Conservation (phyloP, 2,797 vertebrate genomes). For the Schizopygopsis pylzovi region DNA sequence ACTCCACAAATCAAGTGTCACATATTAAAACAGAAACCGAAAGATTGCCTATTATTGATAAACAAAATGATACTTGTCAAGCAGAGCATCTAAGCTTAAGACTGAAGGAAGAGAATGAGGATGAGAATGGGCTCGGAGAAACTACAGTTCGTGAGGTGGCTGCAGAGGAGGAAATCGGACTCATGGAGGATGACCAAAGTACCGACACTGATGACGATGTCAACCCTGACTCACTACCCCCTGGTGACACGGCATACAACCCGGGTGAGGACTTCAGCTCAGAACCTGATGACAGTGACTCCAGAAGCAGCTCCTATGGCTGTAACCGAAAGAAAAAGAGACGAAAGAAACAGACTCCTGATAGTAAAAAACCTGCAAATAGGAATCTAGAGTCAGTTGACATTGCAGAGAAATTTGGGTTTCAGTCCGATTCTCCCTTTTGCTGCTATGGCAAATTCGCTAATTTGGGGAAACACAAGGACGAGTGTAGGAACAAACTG, state of each 20-base stretch:
- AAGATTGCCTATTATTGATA: slow-evolving; percentile 4
- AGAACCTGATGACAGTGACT: neutral
- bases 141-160: neutral
- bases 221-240: slow-evolving; percentile 22
- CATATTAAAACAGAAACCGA: slow-evolving; percentile 1
- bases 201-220: neutral
- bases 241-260: slow-evolving; percentile 28
- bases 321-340: neutral
- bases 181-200: slow-evolving; percentile 22
- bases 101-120: slow-evolving; percentile 26
- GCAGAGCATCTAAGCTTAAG: neutral
- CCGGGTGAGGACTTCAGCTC: slow-evolving; percentile 16
- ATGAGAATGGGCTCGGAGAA: slow-evolving; percentile 21
- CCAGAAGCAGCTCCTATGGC: neutral
- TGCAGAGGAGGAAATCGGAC: slow-evolving; percentile 23
- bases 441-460: slow-evolving; percentile 36
- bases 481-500: slow-evolving; percentile 7
- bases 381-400: neutral
- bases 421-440: slow-evolving; percentile 2
- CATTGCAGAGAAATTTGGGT: neutral
- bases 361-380: neutral
- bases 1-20: neutral
- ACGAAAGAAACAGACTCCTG: neutral
- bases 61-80: neutral
- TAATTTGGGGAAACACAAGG: neutral